Evolutionary conservation across 1,140 invertebrate genomes (phyloP).

Genomic region (Tetragnatha versicolor): DNA sequence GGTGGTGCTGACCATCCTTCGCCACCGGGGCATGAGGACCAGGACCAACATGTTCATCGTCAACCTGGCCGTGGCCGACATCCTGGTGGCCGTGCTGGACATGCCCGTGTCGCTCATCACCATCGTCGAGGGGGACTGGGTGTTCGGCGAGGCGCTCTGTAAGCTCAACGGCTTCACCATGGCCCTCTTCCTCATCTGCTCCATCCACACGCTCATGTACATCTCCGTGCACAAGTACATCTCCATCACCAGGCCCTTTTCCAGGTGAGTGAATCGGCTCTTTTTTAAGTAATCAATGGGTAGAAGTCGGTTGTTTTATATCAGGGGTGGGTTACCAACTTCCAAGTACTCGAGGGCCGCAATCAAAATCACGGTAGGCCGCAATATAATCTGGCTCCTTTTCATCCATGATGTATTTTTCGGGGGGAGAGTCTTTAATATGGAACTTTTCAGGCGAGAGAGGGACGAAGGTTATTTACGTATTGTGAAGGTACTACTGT

Average conservation of each 20-base stretch:
- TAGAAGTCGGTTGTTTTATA: too few relatives aligned
- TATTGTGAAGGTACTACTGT: too few relatives aligned
- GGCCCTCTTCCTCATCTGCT: conserved; percentile 65
- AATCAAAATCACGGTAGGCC: too few relatives aligned
- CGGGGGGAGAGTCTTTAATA: too few relatives aligned
- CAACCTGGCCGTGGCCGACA: conserved; percentile 90
- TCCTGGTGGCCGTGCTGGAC: conserved; percentile 86
- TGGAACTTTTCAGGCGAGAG: too few relatives aligned
- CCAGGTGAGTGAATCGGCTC: conserved; percentile 32
- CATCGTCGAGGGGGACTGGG: conserved; percentile 83
- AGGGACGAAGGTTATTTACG: too few relatives aligned
- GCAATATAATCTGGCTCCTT: too few relatives aligned
- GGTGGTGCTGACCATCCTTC: conserved; percentile 85
- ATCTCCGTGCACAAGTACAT: conserved; percentile 64
- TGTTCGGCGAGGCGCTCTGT: conserved; percentile 91
- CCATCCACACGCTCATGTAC: conserved; percentile 68
- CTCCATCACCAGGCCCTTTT: conserved; percentile 65
- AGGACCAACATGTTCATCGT: conserved; percentile 94
- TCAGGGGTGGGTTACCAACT: too few relatives aligned
- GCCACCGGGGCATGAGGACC: conserved; percentile 85
- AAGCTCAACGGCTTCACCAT: conserved; percentile 71
- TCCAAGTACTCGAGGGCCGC: too few relatives aligned
- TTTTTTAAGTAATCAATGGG: too few relatives aligned
- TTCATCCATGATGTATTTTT: too few relatives aligned
- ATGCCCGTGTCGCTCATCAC: conserved; percentile 88